Base-by-base conservation (phyloP, 2,888 invertebrate species). In the Pollenia amentaria region DNA sequence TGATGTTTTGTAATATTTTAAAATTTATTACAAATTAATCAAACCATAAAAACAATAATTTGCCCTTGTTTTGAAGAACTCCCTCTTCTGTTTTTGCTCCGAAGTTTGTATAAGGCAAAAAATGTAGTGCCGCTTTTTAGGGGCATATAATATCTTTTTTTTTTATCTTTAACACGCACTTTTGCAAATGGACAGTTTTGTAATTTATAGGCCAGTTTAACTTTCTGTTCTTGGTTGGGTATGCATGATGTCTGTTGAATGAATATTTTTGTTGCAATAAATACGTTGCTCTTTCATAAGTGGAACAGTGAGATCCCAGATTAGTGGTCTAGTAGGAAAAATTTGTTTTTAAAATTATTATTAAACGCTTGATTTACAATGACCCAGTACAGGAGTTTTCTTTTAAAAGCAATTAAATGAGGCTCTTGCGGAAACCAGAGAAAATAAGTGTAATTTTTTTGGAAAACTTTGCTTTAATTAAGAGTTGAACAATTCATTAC, bases 1-100 rank as follows among this genome's bases (percentile, higher is more conserved):
- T 84, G 67, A 77, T 75, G 40, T 73, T 62, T 21, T 53, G 65
- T 76, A 70, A 79, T 76, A 79, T 57, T 83, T 79, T 64, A 86
- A 53, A 75, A 72, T 83, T 83, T 79, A 83, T 80, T 21, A 60
- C 46, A 76, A 57, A 87, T 87, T 83, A 76, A 84, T 87, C 80
- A 80, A 77, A 65, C 64, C 51, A 77, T 77, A 80, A 65, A 70
- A 18, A 53, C 57, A 70, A 72, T 83, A 72, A 72, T 16, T 67
- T 73, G 65, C 60, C 72, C 21, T 42, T 46, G 12, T 69, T 51
- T 53, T 64, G 21, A 10, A 21, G 21, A n/a, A 10, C 40, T 6
- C 60, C 7, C 11, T 8, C 16, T 70, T 42, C 12, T 40, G 16
- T 16, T 42, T 14, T 9, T 16, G 12, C 53, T 8, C 3, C 29